These are phyloP conservation scores for Orchesellides sinensis DNA, from an alignment of 2,888 invertebrate genomes.

Conservation along the genomic window DNA sequence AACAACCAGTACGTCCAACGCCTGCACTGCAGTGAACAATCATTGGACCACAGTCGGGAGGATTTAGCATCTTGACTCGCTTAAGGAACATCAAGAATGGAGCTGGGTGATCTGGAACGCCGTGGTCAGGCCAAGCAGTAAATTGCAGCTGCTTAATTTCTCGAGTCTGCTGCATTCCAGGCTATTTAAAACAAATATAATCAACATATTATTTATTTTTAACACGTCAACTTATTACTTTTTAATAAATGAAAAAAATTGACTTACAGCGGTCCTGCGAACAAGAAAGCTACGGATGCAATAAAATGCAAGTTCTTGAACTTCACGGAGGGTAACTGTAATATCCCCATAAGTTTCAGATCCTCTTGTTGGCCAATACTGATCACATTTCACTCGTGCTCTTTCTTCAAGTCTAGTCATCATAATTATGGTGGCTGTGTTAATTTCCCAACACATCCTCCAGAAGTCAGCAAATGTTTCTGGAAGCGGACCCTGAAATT, in stretches of 20 bases:
- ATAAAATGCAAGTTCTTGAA: slow-evolving; percentile 98
- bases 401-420: slow-evolving; percentile 99
- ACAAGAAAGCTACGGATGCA: slow-evolving; percentile 98
- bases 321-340: slow-evolving; percentile 95
- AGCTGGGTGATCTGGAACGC: slow-evolving; percentile 98
- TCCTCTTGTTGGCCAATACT: slow-evolving; percentile 97
- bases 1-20: slow-evolving; percentile 96
- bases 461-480: slow-evolving; percentile 99
- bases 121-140: slow-evolving; percentile 99
- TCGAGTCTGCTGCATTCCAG: slow-evolving; percentile 88
- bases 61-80: slow-evolving; percentile 93
- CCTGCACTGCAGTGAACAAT: slow-evolving; percentile 81
- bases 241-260: not conserved
- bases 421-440: slow-evolving; percentile 97
- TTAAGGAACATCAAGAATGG: slow-evolving; percentile 98
- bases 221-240: not conserved
- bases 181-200: slow-evolving; percentile 77
- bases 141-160: slow-evolving; percentile 99
- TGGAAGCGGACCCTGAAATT: slow-evolving; percentile 90
- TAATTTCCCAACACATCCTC: slow-evolving; percentile 99
- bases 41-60: slow-evolving; percentile 91
- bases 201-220: not conserved
- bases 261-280: slow-evolving; percentile 79
- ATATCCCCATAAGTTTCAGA: slow-evolving; percentile 97
- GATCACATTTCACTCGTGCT: slow-evolving; percentile 96